Evolutionary conservation across 2,797 vertebrate genomes (phyloP).

Genomic region (Malurus splendens): DNA sequence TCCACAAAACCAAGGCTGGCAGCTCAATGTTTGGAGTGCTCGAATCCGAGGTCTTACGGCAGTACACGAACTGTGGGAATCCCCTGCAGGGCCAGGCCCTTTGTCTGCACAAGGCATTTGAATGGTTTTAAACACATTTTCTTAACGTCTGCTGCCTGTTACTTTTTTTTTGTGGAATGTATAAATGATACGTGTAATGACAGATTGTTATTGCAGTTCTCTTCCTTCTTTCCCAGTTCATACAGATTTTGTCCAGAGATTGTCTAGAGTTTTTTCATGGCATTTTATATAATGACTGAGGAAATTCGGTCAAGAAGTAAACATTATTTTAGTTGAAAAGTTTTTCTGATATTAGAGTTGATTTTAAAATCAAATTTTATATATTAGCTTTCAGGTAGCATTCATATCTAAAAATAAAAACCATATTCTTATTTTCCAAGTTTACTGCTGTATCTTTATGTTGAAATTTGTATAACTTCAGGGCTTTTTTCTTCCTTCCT

Average conservation of each 20-base stretch:
- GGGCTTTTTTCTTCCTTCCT: not conserved
- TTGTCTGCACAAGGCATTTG: not conserved
- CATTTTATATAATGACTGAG: not conserved
- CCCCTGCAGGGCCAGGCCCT: not conserved
- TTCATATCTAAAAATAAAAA: not conserved
- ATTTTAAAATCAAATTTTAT: not conserved
- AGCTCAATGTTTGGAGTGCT: rapidly evolving
- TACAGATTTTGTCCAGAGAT: not conserved
- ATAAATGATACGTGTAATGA: not conserved
- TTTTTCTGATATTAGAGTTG: not conserved
- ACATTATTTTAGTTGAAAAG: not conserved
- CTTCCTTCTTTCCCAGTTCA: not conserved
- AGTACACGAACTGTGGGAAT: rapidly evolving
- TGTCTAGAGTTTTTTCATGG: not conserved
- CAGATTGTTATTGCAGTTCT: not conserved
- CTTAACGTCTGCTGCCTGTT: not conserved
- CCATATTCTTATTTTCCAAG: not conserved
- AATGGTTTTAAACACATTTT: not conserved
- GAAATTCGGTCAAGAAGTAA: not conserved
- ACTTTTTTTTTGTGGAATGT: not conserved
- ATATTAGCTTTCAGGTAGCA: not conserved
- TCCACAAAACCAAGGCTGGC: not conserved
- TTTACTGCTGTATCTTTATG: not conserved
- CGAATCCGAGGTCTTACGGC: not conserved
- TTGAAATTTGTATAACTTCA: not conserved